Evolutionary conservation across 2,113 vertebrate species (phyloP), one percentile per base, ranked within the genome.

Genomic region (Balaeniceps rex): DNA sequence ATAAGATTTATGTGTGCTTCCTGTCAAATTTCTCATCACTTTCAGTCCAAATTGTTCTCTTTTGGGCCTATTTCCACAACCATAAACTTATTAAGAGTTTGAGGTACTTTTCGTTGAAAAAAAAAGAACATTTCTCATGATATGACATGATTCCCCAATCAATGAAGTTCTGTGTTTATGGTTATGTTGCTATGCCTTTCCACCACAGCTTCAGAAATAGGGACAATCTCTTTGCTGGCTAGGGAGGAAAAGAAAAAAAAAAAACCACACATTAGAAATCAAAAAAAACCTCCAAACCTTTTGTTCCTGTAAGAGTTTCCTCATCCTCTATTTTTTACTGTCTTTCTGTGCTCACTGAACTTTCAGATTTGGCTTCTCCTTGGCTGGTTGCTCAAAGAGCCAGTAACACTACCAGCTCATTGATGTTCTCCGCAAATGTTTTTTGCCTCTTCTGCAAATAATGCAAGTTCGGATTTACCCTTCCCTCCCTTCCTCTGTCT

Each of bases 321-420:
- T 75, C 16, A 75, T 87, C 14, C 11, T 51, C 29, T 71, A 3
- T 22, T 74, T 90, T 51, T 9, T 16, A 14, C 61, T 70, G 12
- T 34, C 33, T 78, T 68, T 61, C n/a, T 74, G 1, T 12, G 12
- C 19, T 61, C 54, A 49, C 19, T 61, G 49, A 86, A 44, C 10
- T 57, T 44, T 26, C 54, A 81, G 26, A 78, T 52, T 83, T 58
- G 61, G 19, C 36, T 65, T 87, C 29, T 81, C 33, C 16, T 70
- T 40, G 40, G 52, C 44, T 76, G 11, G 18, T 60, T 83, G 26
- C 69, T 51, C 57, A 36, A 88, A 46, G 25, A 33, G 42, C 26
- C 57, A 83, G 40, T 38, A 42, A 69, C 1, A 0, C 19, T 40
- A 42, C 0, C 0, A 83, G 18, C 12, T 74, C 60, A 10, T 15